These are phyloP conservation scores for Aplidium turbinatum DNA, from an alignment of 23 tunicate genomes.

Conservation along the genomic window DNA sequence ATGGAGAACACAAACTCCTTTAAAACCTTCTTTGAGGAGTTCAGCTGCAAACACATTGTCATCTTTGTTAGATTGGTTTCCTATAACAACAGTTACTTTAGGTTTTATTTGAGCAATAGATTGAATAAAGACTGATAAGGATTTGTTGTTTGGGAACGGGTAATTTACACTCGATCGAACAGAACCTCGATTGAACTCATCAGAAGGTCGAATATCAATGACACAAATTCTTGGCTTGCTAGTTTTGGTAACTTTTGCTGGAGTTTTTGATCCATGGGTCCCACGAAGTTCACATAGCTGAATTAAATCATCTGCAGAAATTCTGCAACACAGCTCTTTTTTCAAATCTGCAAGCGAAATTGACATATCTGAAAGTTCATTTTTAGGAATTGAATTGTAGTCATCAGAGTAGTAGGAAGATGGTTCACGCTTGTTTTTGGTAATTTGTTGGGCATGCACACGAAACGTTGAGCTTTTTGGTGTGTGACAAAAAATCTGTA, in stretches of 20 bases:
- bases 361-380: slow-evolving; percentile 62
- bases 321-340: slow-evolving; percentile 67
- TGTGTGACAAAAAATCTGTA: slow-evolving; percentile 81
- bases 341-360: slow-evolving; percentile 58
- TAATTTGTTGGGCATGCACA: slow-evolving; percentile 53
- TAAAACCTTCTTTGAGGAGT: slow-evolving; percentile 45
- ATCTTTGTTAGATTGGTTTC: slow-evolving; percentile 36
- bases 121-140: slow-evolving; percentile 23
- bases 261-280: slow-evolving; percentile 65
- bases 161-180: slow-evolving; percentile 62
- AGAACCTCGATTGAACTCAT: slow-evolving; percentile 77
- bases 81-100: slow-evolving; percentile 73
- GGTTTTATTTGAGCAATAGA: slow-evolving; percentile 33
- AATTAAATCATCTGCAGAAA: slow-evolving; percentile 84
- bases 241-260: slow-evolving; percentile 62
- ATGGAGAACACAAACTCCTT: slow-evolving; percentile 58
- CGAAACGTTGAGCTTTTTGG: slow-evolving; percentile 87
- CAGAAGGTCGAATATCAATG: slow-evolving; percentile 68
- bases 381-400: slow-evolving; percentile 64
- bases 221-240: slow-evolving; percentile 66
- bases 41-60: slow-evolving; percentile 38
- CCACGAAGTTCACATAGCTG: slow-evolving; percentile 80
- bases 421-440: slow-evolving; percentile 31
- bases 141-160: slow-evolving; percentile 32
- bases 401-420: slow-evolving; percentile 74